Evolutionary conservation across 2,888 invertebrate species (phyloP), one percentile per base, ranked within the genome.

Genomic region (Drosophila atripex): DNA sequence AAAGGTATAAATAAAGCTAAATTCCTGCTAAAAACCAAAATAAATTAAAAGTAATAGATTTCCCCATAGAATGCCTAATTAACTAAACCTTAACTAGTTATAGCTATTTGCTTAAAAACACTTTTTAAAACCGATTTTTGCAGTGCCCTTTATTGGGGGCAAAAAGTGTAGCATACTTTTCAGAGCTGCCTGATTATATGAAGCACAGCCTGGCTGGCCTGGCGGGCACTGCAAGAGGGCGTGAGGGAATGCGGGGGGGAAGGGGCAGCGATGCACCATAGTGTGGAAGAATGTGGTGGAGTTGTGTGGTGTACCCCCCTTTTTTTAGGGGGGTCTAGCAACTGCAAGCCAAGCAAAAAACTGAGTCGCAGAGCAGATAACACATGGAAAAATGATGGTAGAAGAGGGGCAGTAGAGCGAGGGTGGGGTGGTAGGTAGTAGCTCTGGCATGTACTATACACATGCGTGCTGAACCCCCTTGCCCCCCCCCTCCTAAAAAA

Each of bases 181-280:
- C 78, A 86, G 87, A 84, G 77, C 80, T 72, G 72, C 77, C 86
- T 77, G 84, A 86, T 86, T 86, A 84, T 84, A 55, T 76, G 77
- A 54, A 78, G 71, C 73, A 58, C 49, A 38, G 55, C 55, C 46
- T 32, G 16, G 46, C 46, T 30, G 51, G 38, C 52, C 46, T 30
- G 51, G 38, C 52, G 52, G 65, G 35, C 52, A 38, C 65, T 64
- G 28, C 45, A 65, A 51, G 14, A 8, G 23, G 39, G 35, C 32
- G 18, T 30, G 8, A n/a, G n/a, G n/a, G 18, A 11, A 16, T 16
- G 23, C 51, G 9, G 32, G n/a, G 43, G 64, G 9, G 12, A 12
- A 3, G 41, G 23, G 30, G 3, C 14, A 14, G 28, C 11, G 14
- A n/a, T 39, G 60, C 60, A 46, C 45, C 60, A 30, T 35, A 57